These are phyloP conservation scores for Alectura lathami DNA, from an alignment of 2,113 vertebrate genomes.

Conservation along the genomic window DNA sequence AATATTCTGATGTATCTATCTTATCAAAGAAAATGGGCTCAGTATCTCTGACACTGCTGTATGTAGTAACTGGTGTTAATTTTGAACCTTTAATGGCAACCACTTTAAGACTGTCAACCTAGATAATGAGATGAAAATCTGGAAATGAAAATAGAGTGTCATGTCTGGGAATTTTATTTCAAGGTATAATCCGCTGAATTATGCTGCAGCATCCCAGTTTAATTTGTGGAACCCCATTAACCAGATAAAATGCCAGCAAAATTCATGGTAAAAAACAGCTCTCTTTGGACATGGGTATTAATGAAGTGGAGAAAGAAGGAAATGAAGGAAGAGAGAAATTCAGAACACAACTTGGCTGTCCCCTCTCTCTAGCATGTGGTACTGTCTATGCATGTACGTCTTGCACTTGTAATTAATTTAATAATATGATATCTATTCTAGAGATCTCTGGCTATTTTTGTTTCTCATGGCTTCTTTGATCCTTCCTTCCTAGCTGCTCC, in stretches of 20 bases:
- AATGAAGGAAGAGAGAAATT: not conserved
- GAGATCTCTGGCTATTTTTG: not conserved
- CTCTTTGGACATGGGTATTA: not conserved
- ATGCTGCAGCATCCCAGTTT: not conserved
- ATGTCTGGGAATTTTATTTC: not conserved
- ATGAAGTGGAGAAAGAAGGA: not conserved
- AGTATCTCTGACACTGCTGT: not conserved
- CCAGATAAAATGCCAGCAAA: not conserved
- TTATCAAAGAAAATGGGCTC: not conserved
- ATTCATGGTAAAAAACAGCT: not conserved
- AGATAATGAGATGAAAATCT: not conserved
- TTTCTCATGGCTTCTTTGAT: not conserved
- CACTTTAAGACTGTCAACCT: not conserved
- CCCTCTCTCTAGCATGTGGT: not conserved
- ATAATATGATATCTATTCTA: not conserved
- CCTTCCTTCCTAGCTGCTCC: not conserved
- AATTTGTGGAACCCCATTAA: not conserved
- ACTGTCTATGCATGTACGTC: not conserved
- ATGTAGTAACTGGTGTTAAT: not conserved
- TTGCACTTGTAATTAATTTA: not conserved
- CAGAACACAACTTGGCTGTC: rapidly evolving
- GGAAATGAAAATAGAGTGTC: not conserved
- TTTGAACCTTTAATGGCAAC: not conserved
- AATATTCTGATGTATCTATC: not conserved
- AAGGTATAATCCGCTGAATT: not conserved